These are phyloP conservation scores for Turnix velox DNA, from an alignment of 2,113 vertebrate genomes.

Conservation along the genomic window DNA sequence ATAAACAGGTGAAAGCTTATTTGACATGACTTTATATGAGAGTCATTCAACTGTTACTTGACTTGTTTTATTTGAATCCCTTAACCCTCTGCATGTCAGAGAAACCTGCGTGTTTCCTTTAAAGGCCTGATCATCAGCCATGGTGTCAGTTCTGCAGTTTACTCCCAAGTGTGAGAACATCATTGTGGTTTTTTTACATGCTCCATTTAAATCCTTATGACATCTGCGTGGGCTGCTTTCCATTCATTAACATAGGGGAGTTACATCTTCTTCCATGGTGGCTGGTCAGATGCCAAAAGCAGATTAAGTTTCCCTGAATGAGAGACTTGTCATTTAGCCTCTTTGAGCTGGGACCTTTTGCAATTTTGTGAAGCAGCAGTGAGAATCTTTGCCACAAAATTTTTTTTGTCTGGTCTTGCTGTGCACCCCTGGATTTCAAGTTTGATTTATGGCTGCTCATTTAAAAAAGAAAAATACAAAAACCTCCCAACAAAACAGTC, in stretches of 20 bases:
- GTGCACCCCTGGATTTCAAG: background rate
- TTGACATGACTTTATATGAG: background rate
- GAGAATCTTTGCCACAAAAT: constrained; percentile 13
- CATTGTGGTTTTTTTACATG: constrained; percentile 27
- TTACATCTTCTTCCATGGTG: constrained; percentile 56
- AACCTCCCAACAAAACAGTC: background rate
- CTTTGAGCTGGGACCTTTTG: background rate
- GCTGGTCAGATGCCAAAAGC: constrained; percentile 23
- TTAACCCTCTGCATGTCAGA: background rate
- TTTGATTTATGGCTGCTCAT: background rate
- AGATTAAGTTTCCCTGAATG: constrained; percentile 42
- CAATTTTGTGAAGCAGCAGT: background rate
- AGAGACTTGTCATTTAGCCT: constrained; percentile 12
- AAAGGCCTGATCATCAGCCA: background rate
- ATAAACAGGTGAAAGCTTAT: constrained; percentile 2
- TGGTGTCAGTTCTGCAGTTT: background rate
- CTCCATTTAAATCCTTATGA: constrained; percentile 48
- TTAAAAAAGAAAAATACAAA: background rate
- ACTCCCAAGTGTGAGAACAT: constrained; percentile 33
- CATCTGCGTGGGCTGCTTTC: constrained; percentile 58
- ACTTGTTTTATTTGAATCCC: background rate
- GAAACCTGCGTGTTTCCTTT: constrained; percentile 4
- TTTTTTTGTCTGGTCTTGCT: constrained; percentile 45
- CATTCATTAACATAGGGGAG: constrained; percentile 39
- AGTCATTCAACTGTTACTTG: background rate